Conservation (phyloP, 2,888 invertebrate genomes). For the Drymonia ruficornis region DNA sequence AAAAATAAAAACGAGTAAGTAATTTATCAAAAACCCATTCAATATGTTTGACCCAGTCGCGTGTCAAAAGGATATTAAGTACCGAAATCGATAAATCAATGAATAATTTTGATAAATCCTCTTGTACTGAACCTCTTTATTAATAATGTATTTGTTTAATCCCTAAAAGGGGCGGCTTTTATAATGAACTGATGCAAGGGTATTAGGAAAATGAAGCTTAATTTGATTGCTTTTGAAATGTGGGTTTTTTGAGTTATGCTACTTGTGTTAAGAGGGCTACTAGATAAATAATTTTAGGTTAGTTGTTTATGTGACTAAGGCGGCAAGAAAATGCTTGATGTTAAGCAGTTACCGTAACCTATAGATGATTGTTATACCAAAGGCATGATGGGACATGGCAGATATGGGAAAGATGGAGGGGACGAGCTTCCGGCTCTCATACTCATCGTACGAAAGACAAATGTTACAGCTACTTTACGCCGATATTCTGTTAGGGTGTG, state of each 20-base stretch:
- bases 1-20: slow-evolving; percentile 26
- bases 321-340: too few species aligned
- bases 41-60: slow-evolving; percentile 53
- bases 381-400: too few species aligned
- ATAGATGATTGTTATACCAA: too few species aligned
- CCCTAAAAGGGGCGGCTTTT: slow-evolving; percentile 45
- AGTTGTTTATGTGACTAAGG: too few species aligned
- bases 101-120: slow-evolving; percentile 58
- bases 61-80: slow-evolving; percentile 59
- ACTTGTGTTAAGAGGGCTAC: not conserved
- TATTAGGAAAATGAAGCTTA: slow-evolving; percentile 23
- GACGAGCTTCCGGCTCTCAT: too few species aligned
- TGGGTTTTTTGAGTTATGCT: not conserved
- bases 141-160: slow-evolving; percentile 74
- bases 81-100: slow-evolving; percentile 59
- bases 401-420: too few species aligned
- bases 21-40: slow-evolving; percentile 38
- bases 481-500: too few species aligned
- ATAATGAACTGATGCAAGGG: slow-evolving; percentile 56
- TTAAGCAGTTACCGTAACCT: too few species aligned
- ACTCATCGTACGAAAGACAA: too few species aligned
- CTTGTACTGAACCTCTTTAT: slow-evolving; percentile 42
- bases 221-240: slow-evolving; percentile 5
- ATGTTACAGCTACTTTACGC: too few species aligned
- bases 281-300: not conserved